Evolutionary conservation across 2,888 invertebrate species (phyloP).

Genomic region (Abrostola tripartita): DNA sequence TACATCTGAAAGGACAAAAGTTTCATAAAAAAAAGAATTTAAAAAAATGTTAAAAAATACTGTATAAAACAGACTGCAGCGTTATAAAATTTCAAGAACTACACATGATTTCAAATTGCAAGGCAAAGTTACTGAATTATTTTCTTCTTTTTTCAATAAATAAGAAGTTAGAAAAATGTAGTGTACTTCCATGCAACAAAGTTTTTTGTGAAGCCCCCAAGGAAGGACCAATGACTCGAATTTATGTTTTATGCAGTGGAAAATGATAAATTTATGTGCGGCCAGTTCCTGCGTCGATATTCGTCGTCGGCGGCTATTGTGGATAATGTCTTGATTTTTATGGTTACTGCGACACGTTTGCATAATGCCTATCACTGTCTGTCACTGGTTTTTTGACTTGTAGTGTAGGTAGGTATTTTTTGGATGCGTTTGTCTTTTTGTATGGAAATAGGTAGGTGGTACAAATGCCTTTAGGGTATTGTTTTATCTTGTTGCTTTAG

Average conservation of each 20-base stretch:
- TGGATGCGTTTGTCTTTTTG: no score
- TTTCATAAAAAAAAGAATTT: no score
- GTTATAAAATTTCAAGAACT: neutral
- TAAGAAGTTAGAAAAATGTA: conserved; percentile 35
- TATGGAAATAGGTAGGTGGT: neutral
- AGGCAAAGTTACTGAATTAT: neutral
- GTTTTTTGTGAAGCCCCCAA: conserved; percentile 65
- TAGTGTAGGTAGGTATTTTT: no score
- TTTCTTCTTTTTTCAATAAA: conserved; percentile 11
- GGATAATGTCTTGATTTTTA: conserved; percentile 80
- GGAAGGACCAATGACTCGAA: conserved; percentile 86
- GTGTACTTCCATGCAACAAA: conserved; percentile 52
- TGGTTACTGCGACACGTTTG: conserved; percentile 82
- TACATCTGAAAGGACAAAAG: no score
- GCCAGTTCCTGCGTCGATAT: conserved; percentile 83
- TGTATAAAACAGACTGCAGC: neutral
- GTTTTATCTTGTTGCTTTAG: neutral
- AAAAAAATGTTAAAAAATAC: no score
- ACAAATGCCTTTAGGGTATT: no score
- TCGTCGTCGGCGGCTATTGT: conserved; percentile 65
- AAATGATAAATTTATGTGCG: conserved; percentile 87
- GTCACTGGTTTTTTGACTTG: conserved; percentile 38
- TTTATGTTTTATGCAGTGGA: conserved; percentile 88
- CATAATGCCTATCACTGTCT: conserved; percentile 73
- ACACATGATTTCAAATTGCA: neutral